Conservation (phyloP, 2,888 invertebrate genomes). For the Euplagia quadripunctaria region DNA sequence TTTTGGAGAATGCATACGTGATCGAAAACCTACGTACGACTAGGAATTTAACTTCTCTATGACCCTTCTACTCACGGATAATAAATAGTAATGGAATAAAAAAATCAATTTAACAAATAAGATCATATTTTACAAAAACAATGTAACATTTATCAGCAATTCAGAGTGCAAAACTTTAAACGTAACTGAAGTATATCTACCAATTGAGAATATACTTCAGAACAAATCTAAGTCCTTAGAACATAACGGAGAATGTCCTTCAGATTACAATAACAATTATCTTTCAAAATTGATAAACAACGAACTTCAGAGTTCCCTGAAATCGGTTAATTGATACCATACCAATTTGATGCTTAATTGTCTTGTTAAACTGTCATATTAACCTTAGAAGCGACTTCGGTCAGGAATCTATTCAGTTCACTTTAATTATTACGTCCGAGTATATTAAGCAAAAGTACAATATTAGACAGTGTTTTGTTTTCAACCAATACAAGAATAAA, state of each 20-base stretch:
- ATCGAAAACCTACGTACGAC: not conserved
- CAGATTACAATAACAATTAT: slow-evolving; percentile 27
- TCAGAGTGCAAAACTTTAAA: not conserved
- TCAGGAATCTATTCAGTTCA: slow-evolving; percentile 33
- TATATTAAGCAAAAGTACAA: slow-evolving; percentile 1
- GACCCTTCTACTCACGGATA: not conserved
- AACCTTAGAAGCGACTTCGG: slow-evolving; percentile 37
- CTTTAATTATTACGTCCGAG: slow-evolving; percentile 1
- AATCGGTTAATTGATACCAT: slow-evolving; percentile 47
- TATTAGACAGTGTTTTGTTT: not conserved
- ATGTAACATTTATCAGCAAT: not conserved
- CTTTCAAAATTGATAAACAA: slow-evolving; percentile 40
- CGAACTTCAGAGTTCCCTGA: slow-evolving; percentile 34
- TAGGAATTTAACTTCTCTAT: not conserved
- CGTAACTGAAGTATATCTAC: not conserved
- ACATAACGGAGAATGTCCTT: slow-evolving; percentile 6
- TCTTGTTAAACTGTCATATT: slow-evolving; percentile 50
- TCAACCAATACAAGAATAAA: not conserved
- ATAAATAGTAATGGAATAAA: not conserved
- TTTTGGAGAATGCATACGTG: too few species aligned
- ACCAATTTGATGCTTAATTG: slow-evolving; percentile 46
- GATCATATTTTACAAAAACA: not conserved
- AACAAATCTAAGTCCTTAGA: not conserved
- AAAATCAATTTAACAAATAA: not conserved
- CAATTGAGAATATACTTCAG: not conserved